Conservation (phyloP, 53 echinoderm and acorn worm genomes). For the Actinopyga echinites region DNA sequence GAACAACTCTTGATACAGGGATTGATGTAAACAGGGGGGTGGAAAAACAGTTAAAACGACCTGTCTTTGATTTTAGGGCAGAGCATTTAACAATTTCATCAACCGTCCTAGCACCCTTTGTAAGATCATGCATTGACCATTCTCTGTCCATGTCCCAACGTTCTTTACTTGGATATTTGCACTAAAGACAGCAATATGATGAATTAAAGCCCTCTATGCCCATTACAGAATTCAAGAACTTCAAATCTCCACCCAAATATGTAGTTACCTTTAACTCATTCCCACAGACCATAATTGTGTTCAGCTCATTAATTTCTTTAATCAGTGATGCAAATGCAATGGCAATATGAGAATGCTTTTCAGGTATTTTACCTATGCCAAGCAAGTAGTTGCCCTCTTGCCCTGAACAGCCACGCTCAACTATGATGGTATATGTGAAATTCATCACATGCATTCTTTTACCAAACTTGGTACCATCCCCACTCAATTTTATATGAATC, state of each 20-base stretch:
- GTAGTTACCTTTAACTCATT: not conserved
- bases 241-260: not conserved
- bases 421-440: not conserved
- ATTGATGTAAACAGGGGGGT: not conserved
- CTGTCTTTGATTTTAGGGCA: not conserved
- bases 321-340: not conserved
- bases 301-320: not conserved
- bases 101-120: not conserved
- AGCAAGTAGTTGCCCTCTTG: not conserved
- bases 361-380: not conserved
- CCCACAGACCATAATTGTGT: not conserved
- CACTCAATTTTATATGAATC: not conserved
- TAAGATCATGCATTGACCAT: not conserved
- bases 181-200: not conserved
- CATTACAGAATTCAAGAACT: conserved; percentile 1
- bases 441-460: conserved; percentile 10
- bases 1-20: not conserved
- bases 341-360: not conserved
- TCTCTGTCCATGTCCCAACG: not conserved
- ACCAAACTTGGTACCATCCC: conserved; percentile 14
- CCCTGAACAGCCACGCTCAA: not conserved
- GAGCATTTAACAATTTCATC: not conserved
- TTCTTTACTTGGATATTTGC: not conserved
- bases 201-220: not conserved
- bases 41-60: not conserved